Evolutionary conservation across 2,113 vertebrate genomes (phyloP).

Genomic region (Mugil cephalus): DNA sequence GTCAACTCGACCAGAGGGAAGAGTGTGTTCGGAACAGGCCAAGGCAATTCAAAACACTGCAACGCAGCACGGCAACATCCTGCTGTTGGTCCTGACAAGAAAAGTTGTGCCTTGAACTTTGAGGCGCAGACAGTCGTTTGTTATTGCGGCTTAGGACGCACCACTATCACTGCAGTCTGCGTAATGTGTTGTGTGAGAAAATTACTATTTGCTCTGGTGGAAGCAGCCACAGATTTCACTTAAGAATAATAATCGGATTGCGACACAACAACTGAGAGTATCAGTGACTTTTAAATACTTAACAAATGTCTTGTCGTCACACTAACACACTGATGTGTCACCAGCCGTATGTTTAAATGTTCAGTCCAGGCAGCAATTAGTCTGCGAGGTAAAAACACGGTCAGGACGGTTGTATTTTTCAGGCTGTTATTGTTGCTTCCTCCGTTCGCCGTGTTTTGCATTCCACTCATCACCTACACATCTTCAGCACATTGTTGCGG

Average conservation of each 20-base stretch:
- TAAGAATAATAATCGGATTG: constrained; percentile 1
- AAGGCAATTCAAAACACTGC: constrained; percentile 35
- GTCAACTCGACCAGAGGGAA: constrained; percentile 63
- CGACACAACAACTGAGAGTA: constrained; percentile 17
- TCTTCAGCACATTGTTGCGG: neutral
- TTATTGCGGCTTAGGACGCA: constrained; percentile 56
- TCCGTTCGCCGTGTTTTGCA: neutral
- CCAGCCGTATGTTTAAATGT: constrained; percentile 23
- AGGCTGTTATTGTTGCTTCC: neutral
- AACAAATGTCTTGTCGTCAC: constrained; percentile 47
- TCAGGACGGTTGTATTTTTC: constrained; percentile 11
- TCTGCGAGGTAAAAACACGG: constrained; percentile 24
- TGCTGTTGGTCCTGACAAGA: constrained; percentile 34
- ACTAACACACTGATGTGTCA: neutral
- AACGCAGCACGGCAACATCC: neutral
- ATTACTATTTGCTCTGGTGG: constrained; percentile 55
- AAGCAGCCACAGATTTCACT: constrained; percentile 25
- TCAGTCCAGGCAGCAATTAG: constrained; percentile 19
- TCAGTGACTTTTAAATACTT: constrained; percentile 31
- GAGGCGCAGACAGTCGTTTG: constrained; percentile 53
- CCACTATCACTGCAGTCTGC: constrained; percentile 22
- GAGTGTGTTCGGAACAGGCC: constrained; percentile 20
- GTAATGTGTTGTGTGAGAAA: constrained; percentile 53
- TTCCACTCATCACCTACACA: neutral
- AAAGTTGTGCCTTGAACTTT: constrained; percentile 45